Conservation (phyloP, 2,113 vertebrate genomes). For the Crotalus tigris region DNA sequence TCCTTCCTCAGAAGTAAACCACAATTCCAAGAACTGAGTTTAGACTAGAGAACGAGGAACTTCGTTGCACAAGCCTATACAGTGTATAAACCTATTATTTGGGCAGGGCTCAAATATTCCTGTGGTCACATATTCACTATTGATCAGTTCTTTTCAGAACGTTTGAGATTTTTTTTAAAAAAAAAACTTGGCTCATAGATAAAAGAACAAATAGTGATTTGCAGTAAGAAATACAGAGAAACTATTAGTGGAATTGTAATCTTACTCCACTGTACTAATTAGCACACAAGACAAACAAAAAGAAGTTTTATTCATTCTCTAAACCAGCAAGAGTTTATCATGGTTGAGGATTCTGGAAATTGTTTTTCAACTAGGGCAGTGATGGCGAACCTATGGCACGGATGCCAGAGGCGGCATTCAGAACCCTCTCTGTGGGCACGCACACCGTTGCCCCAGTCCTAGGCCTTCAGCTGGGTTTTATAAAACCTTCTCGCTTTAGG, state of each 20-base stretch:
- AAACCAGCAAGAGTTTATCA: neutral
- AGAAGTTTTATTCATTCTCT: neutral
- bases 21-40: neutral
- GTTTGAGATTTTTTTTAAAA: neutral
- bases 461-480: no score
- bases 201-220: neutral
- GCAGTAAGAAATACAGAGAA: neutral
- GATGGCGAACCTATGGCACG: no score
- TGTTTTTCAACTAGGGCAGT: neutral
- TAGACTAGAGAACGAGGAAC: neutral
- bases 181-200: neutral
- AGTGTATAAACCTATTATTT: neutral
- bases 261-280: neutral
- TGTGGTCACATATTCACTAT: neutral
- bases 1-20: neutral
- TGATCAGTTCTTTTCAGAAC: neutral
- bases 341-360: neutral
- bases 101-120: neutral
- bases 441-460: no score
- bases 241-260: neutral
- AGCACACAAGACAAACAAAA: neutral
- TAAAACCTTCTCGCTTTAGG: no score
- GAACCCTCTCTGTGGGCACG: no score
- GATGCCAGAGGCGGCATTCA: no score
- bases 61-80: neutral